Conservation (phyloP, 2,113 vertebrate genomes). For the Clarias macrocephalus region DNA sequence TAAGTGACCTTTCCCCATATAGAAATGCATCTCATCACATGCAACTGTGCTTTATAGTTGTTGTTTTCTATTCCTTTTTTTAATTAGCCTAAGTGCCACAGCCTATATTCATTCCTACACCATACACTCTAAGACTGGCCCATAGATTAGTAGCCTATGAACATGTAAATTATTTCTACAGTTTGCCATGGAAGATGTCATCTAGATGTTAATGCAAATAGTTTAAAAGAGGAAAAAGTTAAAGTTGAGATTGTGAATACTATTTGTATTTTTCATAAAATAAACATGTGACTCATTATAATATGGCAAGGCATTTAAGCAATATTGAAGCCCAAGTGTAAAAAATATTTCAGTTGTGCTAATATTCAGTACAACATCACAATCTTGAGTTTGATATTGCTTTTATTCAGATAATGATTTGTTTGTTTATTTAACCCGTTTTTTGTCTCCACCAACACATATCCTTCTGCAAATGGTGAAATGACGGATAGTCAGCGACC, state of each 20-base stretch:
- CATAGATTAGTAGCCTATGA: not conserved
- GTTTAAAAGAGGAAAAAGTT: not conserved
- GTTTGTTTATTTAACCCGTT: too few relatives aligned
- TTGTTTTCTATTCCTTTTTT: not conserved
- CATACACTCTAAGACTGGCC: not conserved
- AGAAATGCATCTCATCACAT: slow-evolving; percentile 28
- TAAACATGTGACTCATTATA: not conserved
- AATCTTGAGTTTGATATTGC: too few relatives aligned
- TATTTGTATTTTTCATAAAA: not conserved
- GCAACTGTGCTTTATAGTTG: not conserved
- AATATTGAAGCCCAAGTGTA: too few relatives aligned
- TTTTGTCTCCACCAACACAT: too few relatives aligned
- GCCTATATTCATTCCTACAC: not conserved
- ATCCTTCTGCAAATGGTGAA: too few relatives aligned
- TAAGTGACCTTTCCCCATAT: not conserved
- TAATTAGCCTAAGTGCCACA: slow-evolving; percentile 11
- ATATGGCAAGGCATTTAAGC: not conserved
- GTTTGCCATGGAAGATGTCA: not conserved
- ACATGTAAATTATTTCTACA: not conserved
- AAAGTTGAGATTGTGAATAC: not conserved
- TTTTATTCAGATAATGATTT: too few relatives aligned
- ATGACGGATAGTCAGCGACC: too few relatives aligned
- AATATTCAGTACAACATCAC: too few relatives aligned
- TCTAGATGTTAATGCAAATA: not conserved
- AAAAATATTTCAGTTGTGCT: too few relatives aligned